These are phyloP conservation scores for Lordiphosa andalusiaca DNA, from an alignment of 2,888 invertebrate genomes.

Conservation along the genomic window DNA sequence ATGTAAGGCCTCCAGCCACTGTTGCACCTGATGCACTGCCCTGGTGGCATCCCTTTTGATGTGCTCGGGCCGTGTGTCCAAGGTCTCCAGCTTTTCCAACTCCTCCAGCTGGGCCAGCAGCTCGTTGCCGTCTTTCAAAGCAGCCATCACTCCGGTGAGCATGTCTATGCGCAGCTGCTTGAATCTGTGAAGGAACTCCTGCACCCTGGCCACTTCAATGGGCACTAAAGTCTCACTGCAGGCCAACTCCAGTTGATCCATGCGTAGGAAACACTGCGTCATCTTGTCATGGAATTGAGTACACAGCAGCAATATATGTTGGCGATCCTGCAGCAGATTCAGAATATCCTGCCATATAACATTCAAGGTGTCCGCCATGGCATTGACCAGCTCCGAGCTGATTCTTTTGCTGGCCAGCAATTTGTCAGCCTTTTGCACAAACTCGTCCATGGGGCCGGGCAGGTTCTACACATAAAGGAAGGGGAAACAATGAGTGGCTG, in stretches of 20 bases:
- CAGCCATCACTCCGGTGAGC: slow-evolving; percentile 89
- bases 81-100: slow-evolving; percentile 87
- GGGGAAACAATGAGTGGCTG: neutral
- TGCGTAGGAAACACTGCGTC: slow-evolving; percentile 85
- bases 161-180: slow-evolving; percentile 87
- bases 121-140: slow-evolving; percentile 89
- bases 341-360: slow-evolving; percentile 92
- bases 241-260: slow-evolving; percentile 85
- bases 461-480: slow-evolving; percentile 84
- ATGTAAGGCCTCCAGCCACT: slow-evolving; percentile 88
- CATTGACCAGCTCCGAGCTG: slow-evolving; percentile 89
- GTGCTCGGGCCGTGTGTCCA: slow-evolving; percentile 87
- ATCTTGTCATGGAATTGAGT: slow-evolving; percentile 89
- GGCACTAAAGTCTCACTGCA: slow-evolving; percentile 86
- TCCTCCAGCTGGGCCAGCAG: slow-evolving; percentile 88
- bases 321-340: slow-evolving; percentile 87
- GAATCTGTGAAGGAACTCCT: slow-evolving; percentile 85
- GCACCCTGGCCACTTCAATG: slow-evolving; percentile 87
- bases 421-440: slow-evolving; percentile 92
- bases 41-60: slow-evolving; percentile 82
- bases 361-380: slow-evolving; percentile 91
- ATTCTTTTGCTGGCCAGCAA: slow-evolving; percentile 89
- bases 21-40: slow-evolving; percentile 85
- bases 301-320: slow-evolving; percentile 88
- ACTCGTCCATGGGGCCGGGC: slow-evolving; percentile 93